A percentile compares a stretch with the other conserved stretches of the same genome.
phyloP scores from a whole-genome alignment of 1,140 invertebrate species.

The Drosophila nasuta region DNA sequence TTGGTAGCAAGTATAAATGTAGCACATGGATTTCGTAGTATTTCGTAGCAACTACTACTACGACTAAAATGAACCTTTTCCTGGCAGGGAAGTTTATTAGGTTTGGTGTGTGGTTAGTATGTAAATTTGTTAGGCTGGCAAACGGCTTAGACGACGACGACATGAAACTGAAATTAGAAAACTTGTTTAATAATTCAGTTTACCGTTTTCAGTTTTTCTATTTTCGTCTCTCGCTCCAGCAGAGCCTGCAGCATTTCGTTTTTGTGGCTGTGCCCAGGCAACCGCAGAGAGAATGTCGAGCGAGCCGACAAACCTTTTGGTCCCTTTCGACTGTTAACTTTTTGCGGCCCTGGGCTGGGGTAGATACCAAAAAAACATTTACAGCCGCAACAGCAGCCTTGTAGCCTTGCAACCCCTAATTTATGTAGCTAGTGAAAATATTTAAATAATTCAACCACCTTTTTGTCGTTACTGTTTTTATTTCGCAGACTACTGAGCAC shows the following conservation, averaged over 20 bases:
- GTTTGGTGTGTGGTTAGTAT: constrained; percentile 56
- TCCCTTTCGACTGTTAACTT: constrained; percentile 49
- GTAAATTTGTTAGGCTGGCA: constrained; percentile 59
- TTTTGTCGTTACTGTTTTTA: neutral
- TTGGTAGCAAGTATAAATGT: constrained; percentile 66
- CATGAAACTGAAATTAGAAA: constrained; percentile 75
- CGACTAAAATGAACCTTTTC: constrained; percentile 62
- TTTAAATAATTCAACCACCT: constrained; percentile 37
- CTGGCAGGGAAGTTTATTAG: constrained; percentile 66
- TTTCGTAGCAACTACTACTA: neutral
- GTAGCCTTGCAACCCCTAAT: constrained; percentile 21
- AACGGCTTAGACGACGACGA: constrained; percentile 36
- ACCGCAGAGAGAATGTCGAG: constrained; percentile 39
- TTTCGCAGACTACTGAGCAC: constrained; percentile 85
- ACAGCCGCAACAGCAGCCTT: constrained; percentile 33
- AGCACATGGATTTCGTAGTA: constrained; percentile 47
- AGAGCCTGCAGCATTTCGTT: neutral
- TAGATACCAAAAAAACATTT: constrained; percentile 30
- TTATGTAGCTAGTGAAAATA: constrained; percentile 33
- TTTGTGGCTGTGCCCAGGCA: constrained; percentile 23
- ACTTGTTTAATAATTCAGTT: constrained; percentile 79
- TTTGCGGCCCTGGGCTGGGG: constrained; percentile 7
- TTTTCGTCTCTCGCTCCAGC: neutral
- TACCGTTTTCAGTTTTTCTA: constrained; percentile 37
- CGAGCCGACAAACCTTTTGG: constrained; percentile 57